Base-by-base conservation (phyloP, 2,113 vertebrate genomes). In the Plotosus lineatus region DNA sequence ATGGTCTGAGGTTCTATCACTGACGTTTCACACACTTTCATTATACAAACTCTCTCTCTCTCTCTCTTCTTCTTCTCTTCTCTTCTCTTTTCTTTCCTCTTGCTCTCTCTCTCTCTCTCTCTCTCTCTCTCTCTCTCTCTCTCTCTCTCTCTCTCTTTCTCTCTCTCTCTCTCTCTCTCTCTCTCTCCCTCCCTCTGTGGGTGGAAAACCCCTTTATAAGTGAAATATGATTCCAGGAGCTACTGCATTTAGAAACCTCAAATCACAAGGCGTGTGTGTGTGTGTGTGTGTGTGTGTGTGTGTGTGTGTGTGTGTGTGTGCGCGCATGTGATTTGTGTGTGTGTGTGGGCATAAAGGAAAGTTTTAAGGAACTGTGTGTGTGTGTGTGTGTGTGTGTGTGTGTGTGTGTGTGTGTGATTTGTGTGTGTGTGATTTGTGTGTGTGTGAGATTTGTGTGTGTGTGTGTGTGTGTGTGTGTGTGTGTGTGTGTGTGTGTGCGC, bases 401-500 rank as follows among this genome's bases (percentile, higher is more conserved):
- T 55, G 26, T 55, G 72, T 75, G 21, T n/a, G n/a, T n/a, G n/a
- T n/a, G n/a, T n/a, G n/a, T n/a, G n/a, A n/a, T n/a, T n/a, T n/a
- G n/a, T n/a, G n/a, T n/a, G n/a, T n/a, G n/a, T n/a, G n/a, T n/a
- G n/a, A n/a, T n/a, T n/a, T n/a, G n/a, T n/a, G n/a, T 76, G 23
- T 76, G 50, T 56, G 50, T 40, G 73, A n/a, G n/a, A n/a, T n/a
- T n/a, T 77, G 75, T 58, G 55, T 77, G 55, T 77, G 33, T 77
- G 53, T 60, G 75, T 77, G 19, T 77, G 75, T 77, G 53, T 76
- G 36, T 77, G 42, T 65, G 26, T 66, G 26, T 48, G 56, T 51
- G 75, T 60, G 75, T 61, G 75, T 61, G 55, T 61, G 75, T 42
- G 75, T 61, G 75, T 77, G 38, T 77, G 75, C 50, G 61, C 69